A percentile compares a stretch with the other conserved stretches of the same genome.
Conservation (phyloP, 2,888 invertebrate species). For the Pomacea canaliculata region DNA sequence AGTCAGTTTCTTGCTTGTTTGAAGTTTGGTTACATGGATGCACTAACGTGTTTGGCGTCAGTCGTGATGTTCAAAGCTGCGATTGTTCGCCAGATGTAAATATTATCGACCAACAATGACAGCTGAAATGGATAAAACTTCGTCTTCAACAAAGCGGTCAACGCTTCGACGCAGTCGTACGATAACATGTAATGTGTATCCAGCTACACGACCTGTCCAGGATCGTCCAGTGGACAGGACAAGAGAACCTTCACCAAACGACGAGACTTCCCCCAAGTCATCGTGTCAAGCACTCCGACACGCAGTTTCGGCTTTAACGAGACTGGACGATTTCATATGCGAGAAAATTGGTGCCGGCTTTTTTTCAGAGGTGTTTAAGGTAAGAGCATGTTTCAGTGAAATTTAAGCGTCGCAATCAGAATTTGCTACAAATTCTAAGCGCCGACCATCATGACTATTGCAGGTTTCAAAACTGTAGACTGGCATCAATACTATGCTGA, state of each 20-base stretch:
- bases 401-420: no score
- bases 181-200: conserved; percentile 25
- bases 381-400: conserved; percentile 71
- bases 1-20: no score
- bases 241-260: not conserved
- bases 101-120: conserved; percentile 3
- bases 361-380: conserved; percentile 98
- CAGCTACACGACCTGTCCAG: conserved; percentile 5
- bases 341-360: conserved; percentile 96
- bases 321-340: conserved; percentile 92
- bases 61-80: no score
- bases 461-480: no score
- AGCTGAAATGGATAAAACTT: conserved; percentile 21
- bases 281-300: conserved; percentile 92
- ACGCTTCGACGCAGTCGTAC: conserved; percentile 23
- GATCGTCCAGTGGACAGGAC: not conserved
- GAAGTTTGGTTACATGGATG: no score
- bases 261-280: conserved; percentile 56
- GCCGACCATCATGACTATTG: no score
- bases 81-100: no score
- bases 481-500: no score
- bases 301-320: conserved; percentile 90
- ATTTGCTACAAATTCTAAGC: no score
- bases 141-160: conserved; percentile 1
- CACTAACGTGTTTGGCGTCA: no score